phyloP scores from a whole-genome alignment of 23 tunicate species.

The Styela clava region DNA sequence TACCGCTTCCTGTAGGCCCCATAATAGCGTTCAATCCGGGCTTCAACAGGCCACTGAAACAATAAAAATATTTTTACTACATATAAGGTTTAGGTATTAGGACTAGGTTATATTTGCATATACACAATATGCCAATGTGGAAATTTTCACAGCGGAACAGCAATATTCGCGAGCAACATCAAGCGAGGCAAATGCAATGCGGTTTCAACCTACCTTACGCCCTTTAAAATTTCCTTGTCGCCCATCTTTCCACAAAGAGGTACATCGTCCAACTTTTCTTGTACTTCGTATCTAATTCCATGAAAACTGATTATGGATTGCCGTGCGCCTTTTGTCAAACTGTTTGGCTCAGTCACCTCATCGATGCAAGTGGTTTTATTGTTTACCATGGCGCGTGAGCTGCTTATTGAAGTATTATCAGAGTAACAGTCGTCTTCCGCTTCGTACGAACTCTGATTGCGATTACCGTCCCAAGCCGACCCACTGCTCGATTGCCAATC shows the following conservation, averaged over 20 bases:
- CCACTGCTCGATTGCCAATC: background rate
- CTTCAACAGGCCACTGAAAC: slow-evolving; percentile 51
- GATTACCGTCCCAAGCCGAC: background rate
- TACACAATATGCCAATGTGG: too few species aligned
- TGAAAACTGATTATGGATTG: slow-evolving; percentile 45
- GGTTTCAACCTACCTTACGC: slow-evolving; percentile 51
- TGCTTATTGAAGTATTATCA: background rate
- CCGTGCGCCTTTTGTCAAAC: background rate
- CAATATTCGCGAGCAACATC: background rate
- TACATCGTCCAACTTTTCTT: slow-evolving; percentile 67
- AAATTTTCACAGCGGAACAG: background rate
- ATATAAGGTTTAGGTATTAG: too few species aligned
- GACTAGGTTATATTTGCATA: too few species aligned
- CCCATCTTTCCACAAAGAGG: slow-evolving; percentile 80
- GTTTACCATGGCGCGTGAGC: background rate
- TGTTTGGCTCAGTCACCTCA: background rate
- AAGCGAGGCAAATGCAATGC: too few species aligned
- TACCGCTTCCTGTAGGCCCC: slow-evolving; percentile 97
- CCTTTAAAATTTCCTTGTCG: slow-evolving; percentile 55
- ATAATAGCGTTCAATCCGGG: slow-evolving; percentile 91
- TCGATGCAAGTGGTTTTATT: background rate
- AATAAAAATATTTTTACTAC: too few species aligned
- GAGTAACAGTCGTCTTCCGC: background rate
- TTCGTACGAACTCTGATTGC: background rate
- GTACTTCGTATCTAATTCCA: slow-evolving; percentile 69